Base-by-base conservation (phyloP, 2,113 vertebrate species). In the Triplophysa tibetana region DNA sequence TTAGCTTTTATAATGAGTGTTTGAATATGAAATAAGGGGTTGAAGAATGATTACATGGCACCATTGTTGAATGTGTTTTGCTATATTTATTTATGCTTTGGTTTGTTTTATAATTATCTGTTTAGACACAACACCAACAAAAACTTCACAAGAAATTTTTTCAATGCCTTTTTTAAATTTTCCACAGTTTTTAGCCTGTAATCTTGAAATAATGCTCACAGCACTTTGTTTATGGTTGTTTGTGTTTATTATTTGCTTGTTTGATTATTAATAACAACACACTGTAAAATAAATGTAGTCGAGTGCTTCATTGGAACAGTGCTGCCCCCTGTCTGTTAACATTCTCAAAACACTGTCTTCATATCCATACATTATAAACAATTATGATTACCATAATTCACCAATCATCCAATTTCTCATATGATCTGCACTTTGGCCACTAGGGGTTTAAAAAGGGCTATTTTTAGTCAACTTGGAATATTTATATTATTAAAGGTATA, bases 31-130 rank as follows among this genome's bases (percentile, higher is more conserved):
- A 43, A 5, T 52, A 29, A 48, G 14, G 2, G 61, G 61, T 60
- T 52, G 23, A 64, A 75, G 41, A 50, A 29, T 33, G 23, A 23
- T 61, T 19, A 75, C 19, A 13, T n/a, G 7, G 23, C 26, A 17
- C 62, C 62, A 54, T 41, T 56, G 7, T 79, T 75, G 82, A 67
- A 79, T 75, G 76, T 87, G 88, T 89, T 75, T 72, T 16, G 17
- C 50, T 56, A 86, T 88, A 88, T 89, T 89, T 88, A 89, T 89
- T 90, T 85, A 85, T 87, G 82, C 64, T 70, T 87, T 84, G 77
- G 74, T 8, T 58, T 83, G 65, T 67, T 78, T 88, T 73, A n/a
- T 21, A 56, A 70, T 79, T 79, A 74, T 70, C 33, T 74, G 33
- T 29, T 19, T 75, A 17, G 38, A 62, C 48, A 19, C 43, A 48